Conservation (phyloP, 2,797 vertebrate species). For the Smutsia temminckii region DNA sequence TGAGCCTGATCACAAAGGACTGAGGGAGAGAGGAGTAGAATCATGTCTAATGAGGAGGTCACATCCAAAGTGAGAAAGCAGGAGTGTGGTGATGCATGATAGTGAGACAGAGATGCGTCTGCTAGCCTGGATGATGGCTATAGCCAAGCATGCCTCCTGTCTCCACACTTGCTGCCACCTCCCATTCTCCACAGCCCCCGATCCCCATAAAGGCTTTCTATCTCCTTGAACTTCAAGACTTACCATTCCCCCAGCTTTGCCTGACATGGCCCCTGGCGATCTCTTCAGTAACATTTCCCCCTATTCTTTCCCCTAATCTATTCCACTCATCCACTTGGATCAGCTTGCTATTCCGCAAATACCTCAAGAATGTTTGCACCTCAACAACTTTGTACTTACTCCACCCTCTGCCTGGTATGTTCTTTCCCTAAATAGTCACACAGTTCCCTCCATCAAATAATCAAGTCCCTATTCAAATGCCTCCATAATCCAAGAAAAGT, state of each 20-base stretch:
- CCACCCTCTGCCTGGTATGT: background rate
- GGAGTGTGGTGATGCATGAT: accelerated
- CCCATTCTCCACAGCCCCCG: background rate
- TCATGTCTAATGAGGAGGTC: background rate
- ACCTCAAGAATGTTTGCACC: background rate
- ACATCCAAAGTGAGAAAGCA: background rate
- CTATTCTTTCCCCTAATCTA: background rate
- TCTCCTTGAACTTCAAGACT: background rate
- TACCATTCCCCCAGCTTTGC: background rate
- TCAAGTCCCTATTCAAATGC: background rate
- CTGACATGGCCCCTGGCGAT: background rate
- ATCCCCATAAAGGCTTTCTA: too few relatives aligned
- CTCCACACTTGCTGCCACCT: background rate
- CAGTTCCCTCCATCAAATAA: background rate
- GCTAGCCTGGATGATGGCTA: background rate
- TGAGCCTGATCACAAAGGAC: background rate
- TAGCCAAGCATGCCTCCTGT: background rate
- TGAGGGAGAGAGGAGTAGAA: background rate
- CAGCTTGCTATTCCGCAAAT: background rate
- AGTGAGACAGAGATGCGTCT: background rate
- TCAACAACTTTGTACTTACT: background rate
- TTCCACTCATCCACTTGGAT: background rate
- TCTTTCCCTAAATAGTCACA: background rate
- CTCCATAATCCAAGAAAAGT: background rate
- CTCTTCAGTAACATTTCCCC: background rate